Base-by-base conservation (phyloP, 1,140 invertebrate genomes). In the Caerostris darwini region DNA sequence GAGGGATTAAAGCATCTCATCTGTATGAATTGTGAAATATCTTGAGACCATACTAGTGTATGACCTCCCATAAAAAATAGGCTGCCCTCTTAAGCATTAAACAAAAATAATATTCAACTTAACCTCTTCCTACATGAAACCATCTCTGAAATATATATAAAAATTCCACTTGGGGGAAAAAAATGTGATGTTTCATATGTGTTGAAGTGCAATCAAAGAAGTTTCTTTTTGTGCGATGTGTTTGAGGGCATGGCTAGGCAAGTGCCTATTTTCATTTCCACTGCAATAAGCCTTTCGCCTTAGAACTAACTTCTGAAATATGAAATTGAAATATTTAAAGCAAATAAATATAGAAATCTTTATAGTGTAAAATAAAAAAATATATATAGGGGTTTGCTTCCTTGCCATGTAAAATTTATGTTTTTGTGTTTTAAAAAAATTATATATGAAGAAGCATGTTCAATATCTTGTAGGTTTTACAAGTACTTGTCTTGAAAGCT, bases 121-220 rank as follows among this genome's bases (percentile, higher is more conserved):
- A 59, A 58, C 82, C 56, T 57, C n/a, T 89, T 77, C 91, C 82
- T 92, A 19, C 71, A 77, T 14, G 50, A 77, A 77, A 50, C 53
- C 71, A 77, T 77, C 71, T 77, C 71, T 8, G 8, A 77, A 50
- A 67, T 34, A 19, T 3, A 67, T 17, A 67, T 17, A 69, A 71
- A 77, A 77, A 50, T 77, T 77, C 71, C 71, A 83, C 58, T 77
- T 54, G 64, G 58, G 54, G 81, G 61, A 85, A 71, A 71, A 71
- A 59, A 89, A 77, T 77, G 69, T 77, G 69, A 69, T 71, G 82
- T 89, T 93, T 82, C 92, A 88, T 82, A 71, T 86, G 92, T 94
- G 92, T 56, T 92, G 59, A 94, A 94, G 92, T 94, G 92, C 92
- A 94, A 94, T 94, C 92, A 89, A 58, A 54, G 64, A 88, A 64